phyloP scores from a whole-genome alignment of 2,113 vertebrate species.

The Heterocephalus glaber region DNA sequence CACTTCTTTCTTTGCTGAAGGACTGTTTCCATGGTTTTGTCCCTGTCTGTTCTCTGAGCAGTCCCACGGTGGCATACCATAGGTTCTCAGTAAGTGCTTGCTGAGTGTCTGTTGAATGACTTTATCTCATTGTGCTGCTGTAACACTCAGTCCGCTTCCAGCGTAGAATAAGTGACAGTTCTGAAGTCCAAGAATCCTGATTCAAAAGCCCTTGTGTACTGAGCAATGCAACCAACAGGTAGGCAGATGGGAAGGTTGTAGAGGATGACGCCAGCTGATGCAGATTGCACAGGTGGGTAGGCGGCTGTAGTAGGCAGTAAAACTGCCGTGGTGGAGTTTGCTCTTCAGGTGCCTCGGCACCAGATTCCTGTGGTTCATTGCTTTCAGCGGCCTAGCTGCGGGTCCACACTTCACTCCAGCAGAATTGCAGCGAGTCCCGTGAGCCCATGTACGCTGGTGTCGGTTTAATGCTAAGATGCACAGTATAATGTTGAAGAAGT shows the following conservation, averaged over 20 bases:
- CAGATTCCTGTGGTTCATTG: background rate
- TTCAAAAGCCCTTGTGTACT: background rate
- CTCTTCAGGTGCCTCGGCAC: background rate
- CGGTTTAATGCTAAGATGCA: background rate
- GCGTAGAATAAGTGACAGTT: background rate
- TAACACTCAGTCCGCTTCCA: background rate
- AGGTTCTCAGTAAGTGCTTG: background rate
- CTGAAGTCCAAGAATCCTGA: background rate
- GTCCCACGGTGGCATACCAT: background rate
- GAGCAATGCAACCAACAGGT: background rate
- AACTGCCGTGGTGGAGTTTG: background rate
- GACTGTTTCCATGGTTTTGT: background rate
- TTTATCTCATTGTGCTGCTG: background rate
- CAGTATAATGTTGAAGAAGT: background rate
- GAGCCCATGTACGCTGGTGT: background rate
- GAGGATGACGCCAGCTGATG: background rate
- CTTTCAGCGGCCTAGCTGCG: background rate
- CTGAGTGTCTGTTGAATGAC: background rate
- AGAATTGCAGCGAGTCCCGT: background rate
- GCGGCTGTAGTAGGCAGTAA: background rate
- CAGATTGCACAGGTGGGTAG: background rate
- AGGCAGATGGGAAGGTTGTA: background rate
- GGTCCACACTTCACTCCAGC: background rate
- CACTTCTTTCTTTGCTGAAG: background rate
- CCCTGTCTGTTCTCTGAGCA: background rate